Conservation (phyloP, 2,113 vertebrate species). For the Hydropotes inermis region DNA sequence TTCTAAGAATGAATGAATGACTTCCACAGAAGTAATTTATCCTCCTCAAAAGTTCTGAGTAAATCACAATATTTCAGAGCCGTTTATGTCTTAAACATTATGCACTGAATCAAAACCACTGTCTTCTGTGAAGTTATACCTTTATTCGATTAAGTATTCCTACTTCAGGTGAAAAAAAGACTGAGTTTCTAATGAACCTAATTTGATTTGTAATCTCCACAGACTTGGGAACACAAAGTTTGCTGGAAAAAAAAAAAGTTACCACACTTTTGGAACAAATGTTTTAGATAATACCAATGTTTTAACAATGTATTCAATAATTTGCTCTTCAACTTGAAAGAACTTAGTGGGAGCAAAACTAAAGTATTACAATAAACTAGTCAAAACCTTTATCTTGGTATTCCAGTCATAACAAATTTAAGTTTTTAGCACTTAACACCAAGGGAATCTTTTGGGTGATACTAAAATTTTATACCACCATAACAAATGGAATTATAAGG, state of each 20-base stretch:
- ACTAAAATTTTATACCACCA: slow-evolving; percentile 24
- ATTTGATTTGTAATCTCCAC: slow-evolving; percentile 9
- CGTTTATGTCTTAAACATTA: background rate
- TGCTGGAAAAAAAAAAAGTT: background rate
- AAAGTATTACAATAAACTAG: background rate
- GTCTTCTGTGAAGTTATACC: background rate
- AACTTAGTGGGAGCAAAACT: background rate
- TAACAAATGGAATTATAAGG: background rate
- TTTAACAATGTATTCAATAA: slow-evolving; percentile 11
- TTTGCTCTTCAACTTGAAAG: slow-evolving; percentile 35
- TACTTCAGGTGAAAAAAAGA: background rate
- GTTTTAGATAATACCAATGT: slow-evolving; percentile 7
- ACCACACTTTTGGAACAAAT: background rate
- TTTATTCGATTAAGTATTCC: slow-evolving; percentile 23
- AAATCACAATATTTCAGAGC: background rate
- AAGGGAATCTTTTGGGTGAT: background rate
- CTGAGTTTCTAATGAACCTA: background rate
- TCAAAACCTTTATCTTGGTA: slow-evolving; percentile 16
- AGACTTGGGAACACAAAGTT: slow-evolving; percentile 2
- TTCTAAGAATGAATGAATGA: background rate
- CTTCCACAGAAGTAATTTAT: background rate
- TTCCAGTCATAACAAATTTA: slow-evolving; percentile 25
- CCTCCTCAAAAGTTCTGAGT: background rate
- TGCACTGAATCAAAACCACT: slow-evolving; percentile 4
- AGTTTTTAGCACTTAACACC: slow-evolving; percentile 8